Evolutionary conservation across 2,113 vertebrate species (phyloP).

Genomic region (Mormoops blainvillei): DNA sequence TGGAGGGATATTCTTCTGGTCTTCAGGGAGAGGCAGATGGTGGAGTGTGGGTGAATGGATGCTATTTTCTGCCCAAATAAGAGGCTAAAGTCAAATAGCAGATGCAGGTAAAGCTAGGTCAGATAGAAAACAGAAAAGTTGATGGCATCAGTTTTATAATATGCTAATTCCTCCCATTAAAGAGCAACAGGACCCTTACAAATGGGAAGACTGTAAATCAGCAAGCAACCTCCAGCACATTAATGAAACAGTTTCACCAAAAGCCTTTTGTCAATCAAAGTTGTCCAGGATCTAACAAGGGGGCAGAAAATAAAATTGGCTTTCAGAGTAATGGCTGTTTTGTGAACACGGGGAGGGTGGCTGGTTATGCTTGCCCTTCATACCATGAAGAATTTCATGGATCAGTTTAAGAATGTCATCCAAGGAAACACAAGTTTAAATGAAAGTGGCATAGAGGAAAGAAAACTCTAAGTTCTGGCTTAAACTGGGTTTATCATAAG

Average conservation of each 20-base stretch:
- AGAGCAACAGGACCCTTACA: conserved; percentile 33
- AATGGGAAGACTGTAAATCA: background rate
- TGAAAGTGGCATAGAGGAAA: background rate
- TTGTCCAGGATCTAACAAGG: conserved; percentile 13
- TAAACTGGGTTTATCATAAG: background rate
- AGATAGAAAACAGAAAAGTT: conserved; percentile 28
- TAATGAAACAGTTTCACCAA: conserved; percentile 26
- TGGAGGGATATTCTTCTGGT: background rate
- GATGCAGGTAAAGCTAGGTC: conserved; percentile 15
- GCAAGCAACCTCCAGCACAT: background rate
- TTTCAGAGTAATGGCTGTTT: conserved; percentile 40
- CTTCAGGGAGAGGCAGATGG: background rate
- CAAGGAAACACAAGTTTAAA: conserved; percentile 7
- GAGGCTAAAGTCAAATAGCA: conserved; percentile 37
- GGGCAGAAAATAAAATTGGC: conserved; percentile 13
- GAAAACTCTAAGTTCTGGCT: background rate
- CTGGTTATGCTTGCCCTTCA: background rate
- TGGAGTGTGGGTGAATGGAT: background rate
- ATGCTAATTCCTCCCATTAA: conserved; percentile 37
- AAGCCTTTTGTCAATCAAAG: conserved; percentile 29
- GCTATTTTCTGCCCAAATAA: conserved; percentile 29
- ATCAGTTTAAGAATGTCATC: background rate
- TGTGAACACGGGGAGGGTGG: background rate
- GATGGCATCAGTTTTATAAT: conserved; percentile 31
- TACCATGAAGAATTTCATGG: background rate